A percentile compares a stretch with the other conserved stretches of the same genome.
phyloP scores from a whole-genome alignment of 2,113 vertebrate species.

The Ceyx cyanopectus region DNA sequence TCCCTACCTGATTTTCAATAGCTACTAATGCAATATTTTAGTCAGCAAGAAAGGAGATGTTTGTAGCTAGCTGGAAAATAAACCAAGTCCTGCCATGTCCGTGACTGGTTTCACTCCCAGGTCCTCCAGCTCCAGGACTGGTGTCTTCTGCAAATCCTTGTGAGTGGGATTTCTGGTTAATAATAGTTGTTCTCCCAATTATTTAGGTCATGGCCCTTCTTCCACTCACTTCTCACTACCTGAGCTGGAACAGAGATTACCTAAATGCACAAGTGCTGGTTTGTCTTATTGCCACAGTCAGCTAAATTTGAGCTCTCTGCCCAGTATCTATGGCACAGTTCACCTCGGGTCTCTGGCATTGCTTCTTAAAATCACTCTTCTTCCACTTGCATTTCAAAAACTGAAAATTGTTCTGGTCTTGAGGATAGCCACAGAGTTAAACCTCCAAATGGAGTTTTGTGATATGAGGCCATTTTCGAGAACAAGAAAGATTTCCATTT shows the following conservation, averaged over 20 bases:
- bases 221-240: not conserved
- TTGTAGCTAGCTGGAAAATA: not conserved
- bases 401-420: not conserved
- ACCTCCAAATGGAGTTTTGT: not conserved
- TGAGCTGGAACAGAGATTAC: not conserved
- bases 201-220: not conserved
- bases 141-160: not conserved
- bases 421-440: not conserved
- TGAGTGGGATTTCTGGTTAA: not conserved
- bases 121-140: not conserved
- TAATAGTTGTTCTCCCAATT: not conserved
- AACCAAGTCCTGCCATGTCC: not conserved
- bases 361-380: not conserved
- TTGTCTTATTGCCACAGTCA: constrained; percentile 30
- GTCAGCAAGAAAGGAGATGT: not conserved
- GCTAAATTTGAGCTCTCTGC: constrained; percentile 52
- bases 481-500: not conserved
- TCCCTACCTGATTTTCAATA: not conserved
- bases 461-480: not conserved
- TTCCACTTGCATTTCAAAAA: not conserved
- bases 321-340: constrained; percentile 9
- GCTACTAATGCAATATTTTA: not conserved
- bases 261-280: not conserved
- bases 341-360: constrained; percentile 2
- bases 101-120: not conserved